A percentile compares a stretch with the other conserved stretches of the same genome.
These are phyloP conservation scores for Orycteropus afer DNA, from an alignment of 2,113 vertebrate genomes.

Conservation along the genomic window DNA sequence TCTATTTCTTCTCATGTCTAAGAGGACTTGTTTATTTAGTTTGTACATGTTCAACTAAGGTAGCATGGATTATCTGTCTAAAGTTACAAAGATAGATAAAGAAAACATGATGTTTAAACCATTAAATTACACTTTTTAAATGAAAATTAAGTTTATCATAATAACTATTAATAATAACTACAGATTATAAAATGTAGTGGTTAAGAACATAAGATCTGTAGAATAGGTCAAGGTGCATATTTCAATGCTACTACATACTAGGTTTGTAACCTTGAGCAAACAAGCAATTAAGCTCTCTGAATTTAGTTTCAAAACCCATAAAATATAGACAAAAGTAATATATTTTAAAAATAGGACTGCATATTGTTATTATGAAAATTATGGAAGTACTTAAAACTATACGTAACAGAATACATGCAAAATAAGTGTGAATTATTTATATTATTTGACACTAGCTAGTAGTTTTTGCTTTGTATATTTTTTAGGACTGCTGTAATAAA, in stretches of 20 bases:
- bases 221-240: background rate
- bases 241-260: background rate
- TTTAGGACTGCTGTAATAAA: background rate
- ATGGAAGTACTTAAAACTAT: background rate
- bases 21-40: background rate
- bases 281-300: background rate
- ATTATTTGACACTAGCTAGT: background rate
- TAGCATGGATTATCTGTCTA: background rate
- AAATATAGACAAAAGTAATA: background rate
- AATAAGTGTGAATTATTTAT: background rate
- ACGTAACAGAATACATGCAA: background rate
- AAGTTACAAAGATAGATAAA: background rate
- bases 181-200: background rate
- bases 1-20: background rate
- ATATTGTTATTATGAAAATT: background rate
- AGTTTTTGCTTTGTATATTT: background rate
- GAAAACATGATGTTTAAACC: background rate
- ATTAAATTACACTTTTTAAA: background rate
- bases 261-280: background rate
- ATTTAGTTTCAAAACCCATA: background rate
- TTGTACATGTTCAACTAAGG: background rate
- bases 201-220: background rate
- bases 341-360: background rate
- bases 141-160: background rate
- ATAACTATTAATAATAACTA: background rate